phyloP scores from a whole-genome alignment of 2,113 vertebrate species.

The Motacilla tschutschensis region DNA sequence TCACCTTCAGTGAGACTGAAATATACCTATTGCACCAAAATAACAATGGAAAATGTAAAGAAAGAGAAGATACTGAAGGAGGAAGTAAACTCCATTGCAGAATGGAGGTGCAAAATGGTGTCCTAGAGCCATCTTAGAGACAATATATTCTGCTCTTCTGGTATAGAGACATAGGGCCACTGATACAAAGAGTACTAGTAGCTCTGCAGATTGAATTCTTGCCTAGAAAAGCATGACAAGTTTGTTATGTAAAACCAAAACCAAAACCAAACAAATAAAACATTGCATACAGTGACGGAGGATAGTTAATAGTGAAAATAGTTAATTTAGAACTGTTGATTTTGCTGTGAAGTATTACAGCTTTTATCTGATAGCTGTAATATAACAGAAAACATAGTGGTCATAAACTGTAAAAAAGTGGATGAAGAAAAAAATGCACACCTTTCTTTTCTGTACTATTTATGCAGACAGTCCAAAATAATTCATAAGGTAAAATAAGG shows the following conservation, averaged over 20 bases:
- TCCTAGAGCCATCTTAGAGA: neutral
- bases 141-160: neutral
- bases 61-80: neutral
- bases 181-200: neutral
- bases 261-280: neutral
- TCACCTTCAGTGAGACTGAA: neutral
- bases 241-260: neutral
- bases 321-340: neutral
- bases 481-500: neutral
- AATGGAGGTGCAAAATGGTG: neutral
- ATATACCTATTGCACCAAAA: neutral
- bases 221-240: neutral
- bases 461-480: neutral
- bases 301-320: neutral
- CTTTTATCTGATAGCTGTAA: neutral
- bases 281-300: neutral
- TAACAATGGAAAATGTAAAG: accelerated
- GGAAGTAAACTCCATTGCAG: neutral
- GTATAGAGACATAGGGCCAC: neutral
- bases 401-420: neutral
- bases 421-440: neutral
- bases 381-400: neutral
- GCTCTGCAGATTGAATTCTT: neutral
- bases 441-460: neutral
- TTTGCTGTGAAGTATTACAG: neutral